These are phyloP conservation scores for Peromyscus eremicus DNA, from an alignment of 2,797 vertebrate species.

Conservation along the genomic window DNA sequence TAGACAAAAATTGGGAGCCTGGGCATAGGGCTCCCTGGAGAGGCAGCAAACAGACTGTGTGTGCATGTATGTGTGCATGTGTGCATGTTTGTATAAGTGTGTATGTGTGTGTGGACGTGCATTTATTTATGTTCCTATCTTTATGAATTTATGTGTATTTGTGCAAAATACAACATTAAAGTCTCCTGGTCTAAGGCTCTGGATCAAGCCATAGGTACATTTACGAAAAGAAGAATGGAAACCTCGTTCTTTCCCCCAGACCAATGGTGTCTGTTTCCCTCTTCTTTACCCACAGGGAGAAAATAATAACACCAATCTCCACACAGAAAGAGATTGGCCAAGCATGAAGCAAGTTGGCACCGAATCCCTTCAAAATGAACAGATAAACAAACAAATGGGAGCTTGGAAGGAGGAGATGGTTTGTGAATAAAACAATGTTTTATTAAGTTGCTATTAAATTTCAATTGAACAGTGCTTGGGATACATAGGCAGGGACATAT, in stretches of 20 bases:
- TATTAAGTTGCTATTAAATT: slow-evolving; percentile 87
- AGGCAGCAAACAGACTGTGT: background rate
- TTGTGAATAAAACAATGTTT: slow-evolving; percentile 88
- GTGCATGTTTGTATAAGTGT: background rate
- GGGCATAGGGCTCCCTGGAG: background rate
- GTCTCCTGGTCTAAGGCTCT: background rate
- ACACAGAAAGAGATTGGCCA: slow-evolving; percentile 8
- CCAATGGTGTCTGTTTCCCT: background rate
- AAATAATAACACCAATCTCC: slow-evolving; percentile 29
- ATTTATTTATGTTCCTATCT: fast-evolving
- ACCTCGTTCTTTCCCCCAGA: background rate
- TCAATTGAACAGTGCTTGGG: slow-evolving; percentile 86
- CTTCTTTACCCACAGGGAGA: slow-evolving; percentile 13
- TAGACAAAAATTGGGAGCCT: background rate
- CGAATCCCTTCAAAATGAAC: slow-evolving; percentile 62
- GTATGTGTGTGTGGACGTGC: fast-evolving
- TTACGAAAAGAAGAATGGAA: background rate
- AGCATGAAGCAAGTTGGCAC: slow-evolving; percentile 53
- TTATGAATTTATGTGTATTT: background rate
- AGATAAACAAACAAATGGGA: slow-evolving; percentile 80
- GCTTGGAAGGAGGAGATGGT: slow-evolving; percentile 63
- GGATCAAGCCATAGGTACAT: background rate
- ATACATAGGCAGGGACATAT: slow-evolving; percentile 86
- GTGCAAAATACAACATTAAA: background rate
- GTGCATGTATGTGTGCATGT: background rate